These are phyloP conservation scores for Morinoia aosen DNA, from an alignment of 2,888 invertebrate genomes.

Conservation along the genomic window DNA sequence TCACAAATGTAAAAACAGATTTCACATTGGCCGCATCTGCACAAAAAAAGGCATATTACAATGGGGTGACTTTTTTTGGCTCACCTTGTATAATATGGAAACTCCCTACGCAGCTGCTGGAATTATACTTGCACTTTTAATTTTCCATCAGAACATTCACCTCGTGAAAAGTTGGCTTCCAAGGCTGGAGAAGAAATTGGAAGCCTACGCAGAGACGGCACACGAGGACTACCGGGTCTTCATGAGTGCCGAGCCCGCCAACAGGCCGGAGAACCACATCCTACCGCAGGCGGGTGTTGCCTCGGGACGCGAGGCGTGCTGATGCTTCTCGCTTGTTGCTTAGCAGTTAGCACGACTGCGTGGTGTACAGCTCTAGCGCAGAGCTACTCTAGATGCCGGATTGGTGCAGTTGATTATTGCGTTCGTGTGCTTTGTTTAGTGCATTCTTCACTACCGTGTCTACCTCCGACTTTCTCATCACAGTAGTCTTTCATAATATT, in stretches of 20 bases:
- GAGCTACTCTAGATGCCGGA: too few relatives aligned
- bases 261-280: constrained; percentile 87
- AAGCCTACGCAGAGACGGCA: constrained; percentile 85
- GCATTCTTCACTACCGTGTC: too few relatives aligned
- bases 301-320: too few relatives aligned
- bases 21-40: too few relatives aligned
- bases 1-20: too few relatives aligned
- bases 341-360: neutral
- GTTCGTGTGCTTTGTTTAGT: too few relatives aligned
- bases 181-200: constrained; percentile 90
- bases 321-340: neutral
- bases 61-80: too few relatives aligned
- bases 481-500: too few relatives aligned
- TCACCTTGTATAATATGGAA: neutral
- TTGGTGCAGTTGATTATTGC: too few relatives aligned
- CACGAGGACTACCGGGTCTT: constrained; percentile 88
- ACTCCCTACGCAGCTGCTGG: neutral
- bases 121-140: neutral
- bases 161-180: constrained; percentile 95
- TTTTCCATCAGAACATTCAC: constrained; percentile 85
- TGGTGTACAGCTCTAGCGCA: neutral
- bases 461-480: too few relatives aligned
- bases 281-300: constrained; percentile 82
- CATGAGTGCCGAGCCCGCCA: constrained; percentile 95
- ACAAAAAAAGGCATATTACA: too few relatives aligned